These are phyloP conservation scores for Tinea trinotella DNA, from an alignment of 2,888 invertebrate genomes.

Conservation along the genomic window DNA sequence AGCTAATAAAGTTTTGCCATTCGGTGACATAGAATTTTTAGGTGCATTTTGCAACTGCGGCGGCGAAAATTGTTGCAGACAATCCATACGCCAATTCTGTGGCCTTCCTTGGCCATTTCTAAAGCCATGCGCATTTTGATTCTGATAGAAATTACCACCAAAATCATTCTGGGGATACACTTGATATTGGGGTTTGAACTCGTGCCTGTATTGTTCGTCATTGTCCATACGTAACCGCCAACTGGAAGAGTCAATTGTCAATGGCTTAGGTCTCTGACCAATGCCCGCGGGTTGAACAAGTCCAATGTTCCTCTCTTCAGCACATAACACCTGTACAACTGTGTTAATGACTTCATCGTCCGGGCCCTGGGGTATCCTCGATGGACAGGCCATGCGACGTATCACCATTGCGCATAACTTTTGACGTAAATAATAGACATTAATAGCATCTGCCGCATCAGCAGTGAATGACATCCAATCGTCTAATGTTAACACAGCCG, in stretches of 20 bases:
- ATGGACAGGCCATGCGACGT: slow-evolving; percentile 72
- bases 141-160: slow-evolving; percentile 9
- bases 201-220: slow-evolving; percentile 24
- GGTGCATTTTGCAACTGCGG: slow-evolving; percentile 40
- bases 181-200: slow-evolving; percentile 37
- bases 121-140: slow-evolving; percentile 29
- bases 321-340: slow-evolving; percentile 76
- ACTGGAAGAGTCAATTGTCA: slow-evolving; percentile 70
- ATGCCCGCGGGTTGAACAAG: slow-evolving; percentile 81
- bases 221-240: slow-evolving; percentile 45
- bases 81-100: slow-evolving; percentile 33
- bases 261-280: slow-evolving; percentile 81
- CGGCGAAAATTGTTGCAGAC: slow-evolving; percentile 30
- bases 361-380: slow-evolving; percentile 64
- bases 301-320: slow-evolving; percentile 80
- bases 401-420: slow-evolving; percentile 81
- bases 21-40: slow-evolving; percentile 49
- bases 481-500: slow-evolving; percentile 74
- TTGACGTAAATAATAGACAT: slow-evolving; percentile 78
- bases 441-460: slow-evolving; percentile 76
- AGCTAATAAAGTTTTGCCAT: slow-evolving; percentile 46
- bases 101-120: slow-evolving; percentile 37
- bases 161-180: slow-evolving; percentile 28
- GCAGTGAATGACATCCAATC: slow-evolving; percentile 83
- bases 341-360: slow-evolving; percentile 80